Evolutionary conservation across 2,113 vertebrate genomes (phyloP).

Genomic region (Colistium nudipinnis): DNA sequence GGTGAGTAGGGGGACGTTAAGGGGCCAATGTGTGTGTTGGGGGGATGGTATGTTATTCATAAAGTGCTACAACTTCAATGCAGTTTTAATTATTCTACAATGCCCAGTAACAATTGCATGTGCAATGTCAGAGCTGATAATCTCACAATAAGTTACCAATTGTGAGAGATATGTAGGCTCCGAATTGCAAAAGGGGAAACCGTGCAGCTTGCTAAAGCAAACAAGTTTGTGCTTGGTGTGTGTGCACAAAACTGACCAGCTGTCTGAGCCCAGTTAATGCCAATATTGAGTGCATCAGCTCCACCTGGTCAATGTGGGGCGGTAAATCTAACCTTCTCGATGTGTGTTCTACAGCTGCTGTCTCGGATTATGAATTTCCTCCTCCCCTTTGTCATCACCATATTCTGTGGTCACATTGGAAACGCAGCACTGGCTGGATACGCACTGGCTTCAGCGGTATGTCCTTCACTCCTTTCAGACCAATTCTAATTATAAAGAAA

Average conservation of each 20-base stretch:
- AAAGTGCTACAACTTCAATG: neutral
- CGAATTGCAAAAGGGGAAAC: too few relatives aligned
- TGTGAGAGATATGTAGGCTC: constrained; percentile 3
- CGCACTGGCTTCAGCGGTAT: constrained; percentile 89
- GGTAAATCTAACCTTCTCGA: neutral
- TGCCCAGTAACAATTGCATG: neutral
- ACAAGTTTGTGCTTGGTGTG: neutral
- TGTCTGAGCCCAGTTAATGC: neutral
- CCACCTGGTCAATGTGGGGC: neutral
- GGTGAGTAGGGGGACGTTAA: constrained; percentile 74
- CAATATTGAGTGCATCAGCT: neutral
- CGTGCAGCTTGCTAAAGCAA: neutral
- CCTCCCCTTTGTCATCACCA: constrained; percentile 87
- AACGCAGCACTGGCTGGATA: constrained; percentile 91
- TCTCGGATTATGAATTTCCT: constrained; percentile 88
- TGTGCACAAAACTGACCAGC: constrained; percentile 15
- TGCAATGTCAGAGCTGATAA: neutral
- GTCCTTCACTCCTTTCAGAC: constrained; percentile 15
- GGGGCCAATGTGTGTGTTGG: neutral
- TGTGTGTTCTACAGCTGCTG: constrained; percentile 82
- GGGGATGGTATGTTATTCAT: neutral
- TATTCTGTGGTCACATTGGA: constrained; percentile 94
- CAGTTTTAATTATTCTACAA: neutral
- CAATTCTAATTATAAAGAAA: neutral
- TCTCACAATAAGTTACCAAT: neutral